Base-by-base conservation (phyloP, 2,113 vertebrate species). In the Odontophorus gujanensis region DNA sequence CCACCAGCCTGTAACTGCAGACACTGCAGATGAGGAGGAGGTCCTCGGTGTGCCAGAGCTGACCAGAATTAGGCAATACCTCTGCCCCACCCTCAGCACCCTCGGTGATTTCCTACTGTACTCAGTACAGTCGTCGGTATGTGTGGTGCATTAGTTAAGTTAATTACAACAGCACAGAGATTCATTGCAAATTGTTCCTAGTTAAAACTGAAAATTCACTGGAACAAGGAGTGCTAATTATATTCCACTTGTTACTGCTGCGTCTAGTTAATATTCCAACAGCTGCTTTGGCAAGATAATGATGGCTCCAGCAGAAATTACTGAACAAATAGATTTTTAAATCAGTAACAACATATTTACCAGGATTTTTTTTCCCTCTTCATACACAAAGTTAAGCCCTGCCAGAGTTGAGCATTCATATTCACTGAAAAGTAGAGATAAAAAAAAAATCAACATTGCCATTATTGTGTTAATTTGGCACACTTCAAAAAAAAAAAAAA, bases 141-240 rank as follows among this genome's bases (percentile, higher is more conserved):
- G 94, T 59, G 92, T 28, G 87, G 94, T 75, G 92, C 79, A 94
- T 96, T 93, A 80, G 92, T 94, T 81, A 91, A 97, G 94, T 94
- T 96, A 97, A 96, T 97, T 92, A 93, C 96, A 96, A 95, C 95
- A 96, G 85, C 87, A 34, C 69, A 73, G 96, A 97, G 97, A 96
- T 92, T 93, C 93, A 89, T 97, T 90, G 92, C 95, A 93, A 95
- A 97, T 96, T 97, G 97, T 93, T 96, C 96, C 95, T 96, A 81
- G 97, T 96, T 95, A 96, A 90, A 96, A 98, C 97, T 95, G 98
- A 98, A 98, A 98, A 98, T 98, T 98, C 98, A 97, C 98, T 97
- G 98, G 98, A 98, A 98, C 95, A 94, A 95, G 97, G 95, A 95
- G 94, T 93, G 95, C 96, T 97, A 97, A 98, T 97, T 97, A 96